Percentiles rank a stretch among this genome's conserved stretches.
phyloP scores from a whole-genome alignment of 2,113 vertebrate species.

The Tyrannus savana region DNA sequence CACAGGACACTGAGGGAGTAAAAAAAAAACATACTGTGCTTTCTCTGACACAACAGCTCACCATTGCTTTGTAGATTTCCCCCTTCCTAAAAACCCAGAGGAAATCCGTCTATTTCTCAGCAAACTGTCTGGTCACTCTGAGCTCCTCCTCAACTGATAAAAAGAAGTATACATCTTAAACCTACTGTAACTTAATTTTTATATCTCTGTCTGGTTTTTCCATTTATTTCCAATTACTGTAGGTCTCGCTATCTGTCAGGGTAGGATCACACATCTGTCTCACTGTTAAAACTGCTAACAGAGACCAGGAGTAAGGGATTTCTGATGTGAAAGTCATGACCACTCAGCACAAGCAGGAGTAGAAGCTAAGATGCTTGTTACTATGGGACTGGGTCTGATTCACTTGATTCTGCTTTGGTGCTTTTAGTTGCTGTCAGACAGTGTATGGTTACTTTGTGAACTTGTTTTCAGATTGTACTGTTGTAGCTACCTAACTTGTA shows the following conservation, averaged over 20 bases:
- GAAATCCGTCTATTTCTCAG: neutral
- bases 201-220: neutral
- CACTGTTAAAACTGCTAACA: neutral
- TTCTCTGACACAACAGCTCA: neutral
- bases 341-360: neutral
- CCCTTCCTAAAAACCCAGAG: neutral
- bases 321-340: neutral
- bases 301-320: neutral
- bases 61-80: neutral
- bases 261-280: neutral
- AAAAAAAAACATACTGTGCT: neutral
- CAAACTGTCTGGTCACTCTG: neutral
- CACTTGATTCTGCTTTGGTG: neutral
- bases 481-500: neutral
- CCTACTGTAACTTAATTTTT: neutral
- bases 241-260: fast-evolving
- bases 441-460: neutral
- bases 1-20: neutral
- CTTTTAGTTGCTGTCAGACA: neutral
- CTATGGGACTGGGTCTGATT: neutral
- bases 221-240: neutral
- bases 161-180: neutral
- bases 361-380: neutral
- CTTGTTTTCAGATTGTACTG: neutral
- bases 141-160: neutral